Percentiles rank a stretch among this genome's conserved stretches.
Evolutionary conservation across 2,888 invertebrate species (phyloP).

Genomic region (Steinernema carpocapsae): DNA sequence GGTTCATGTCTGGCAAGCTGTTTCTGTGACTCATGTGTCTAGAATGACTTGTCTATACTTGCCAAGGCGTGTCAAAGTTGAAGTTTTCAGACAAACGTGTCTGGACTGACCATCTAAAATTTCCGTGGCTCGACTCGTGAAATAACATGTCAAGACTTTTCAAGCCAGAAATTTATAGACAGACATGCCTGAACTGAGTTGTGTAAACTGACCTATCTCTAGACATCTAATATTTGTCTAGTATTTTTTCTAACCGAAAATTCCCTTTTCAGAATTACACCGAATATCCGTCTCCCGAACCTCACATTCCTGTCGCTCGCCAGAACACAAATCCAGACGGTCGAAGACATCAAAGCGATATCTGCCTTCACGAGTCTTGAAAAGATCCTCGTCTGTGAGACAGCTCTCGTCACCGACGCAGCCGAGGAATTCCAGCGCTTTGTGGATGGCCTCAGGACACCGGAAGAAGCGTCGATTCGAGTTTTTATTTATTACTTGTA

Average conservation of each 20-base stretch:
- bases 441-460: background rate
- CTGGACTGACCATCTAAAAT: no score
- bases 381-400: constrained; percentile 47
- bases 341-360: constrained; percentile 37
- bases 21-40: no score
- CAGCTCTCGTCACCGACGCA: constrained; percentile 42
- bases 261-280: constrained; percentile 39
- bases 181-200: no score
- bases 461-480: background rate
- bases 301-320: constrained; percentile 50
- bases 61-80: no score
- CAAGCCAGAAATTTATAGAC: no score
- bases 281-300: constrained; percentile 38
- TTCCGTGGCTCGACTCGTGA: no score
- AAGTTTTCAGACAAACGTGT: no score
- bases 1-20: no score
- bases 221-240: no score
- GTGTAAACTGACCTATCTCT: no score
- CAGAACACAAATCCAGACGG: constrained; percentile 37
- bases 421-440: background rate
- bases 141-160: no score
- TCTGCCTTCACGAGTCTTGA: constrained; percentile 33
- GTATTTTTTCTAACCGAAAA: background rate
- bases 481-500: constrained; percentile 10
- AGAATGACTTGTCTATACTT: no score